Base-by-base conservation (phyloP, 2,113 vertebrate species). In the Silurus asotus region DNA sequence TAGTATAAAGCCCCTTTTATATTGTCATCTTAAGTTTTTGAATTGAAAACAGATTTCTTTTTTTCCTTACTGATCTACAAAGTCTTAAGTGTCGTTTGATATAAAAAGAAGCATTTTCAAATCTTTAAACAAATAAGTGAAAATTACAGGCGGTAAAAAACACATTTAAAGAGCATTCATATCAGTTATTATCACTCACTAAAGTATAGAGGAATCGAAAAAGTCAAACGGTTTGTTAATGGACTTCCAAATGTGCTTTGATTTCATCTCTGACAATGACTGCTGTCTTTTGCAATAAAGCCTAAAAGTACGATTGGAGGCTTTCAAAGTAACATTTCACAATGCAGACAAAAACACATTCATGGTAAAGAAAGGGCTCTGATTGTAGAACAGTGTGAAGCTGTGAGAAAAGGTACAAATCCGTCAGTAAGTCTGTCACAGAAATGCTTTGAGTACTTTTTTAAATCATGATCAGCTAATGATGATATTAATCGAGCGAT, bases 81-180 rank as follows among this genome's bases (percentile, higher is more conserved):
- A 23, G 14, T 74, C 70, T 23, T 51, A 74, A 49, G 9, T 74
- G 48, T 11, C 2, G 20, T 74, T 8, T 74, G 48, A 51, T 74
- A 49, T 74, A 74, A 49, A 48, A 74, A 20, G 37, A 49, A 23
- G 6, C 45, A 74, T 49, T 72, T 49, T 72, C 17, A 17, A 10
- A 20, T 48, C 69, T 74, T 74, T 74, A 49, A 74, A 74, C 17
- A 74, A 74, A 74, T 74, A 74, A 51, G 48, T 74, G 70, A 74
- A 69, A 51, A 51, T 74, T 51, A 74, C 19, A 23, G 19, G 8
- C 3, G 1, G 15, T 48, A 48, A 23, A 74, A 70, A 37, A 37
- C 37, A 45, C 28, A 8, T 45, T 70, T 70, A 70, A 70, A 70
- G 6, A 8, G 15, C 67, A 70, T 45, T 70, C 28, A 70, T 45